These are phyloP conservation scores for Leucania comma DNA, from an alignment of 2,888 invertebrate genomes.

Conservation along the genomic window DNA sequence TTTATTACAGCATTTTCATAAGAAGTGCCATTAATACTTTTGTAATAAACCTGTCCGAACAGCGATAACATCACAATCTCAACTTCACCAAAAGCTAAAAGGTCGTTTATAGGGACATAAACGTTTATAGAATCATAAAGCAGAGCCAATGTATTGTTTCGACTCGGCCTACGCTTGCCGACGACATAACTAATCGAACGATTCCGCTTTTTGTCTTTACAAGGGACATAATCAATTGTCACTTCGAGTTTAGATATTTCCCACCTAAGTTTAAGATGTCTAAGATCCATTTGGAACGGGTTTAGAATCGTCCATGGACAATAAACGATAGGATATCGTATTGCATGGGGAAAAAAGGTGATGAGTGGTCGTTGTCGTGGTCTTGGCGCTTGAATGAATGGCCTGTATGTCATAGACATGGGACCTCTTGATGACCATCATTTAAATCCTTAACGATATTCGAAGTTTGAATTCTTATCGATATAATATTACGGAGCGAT, in stretches of 20 bases:
- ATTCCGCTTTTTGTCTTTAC: constrained; percentile 88
- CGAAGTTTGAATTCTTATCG: constrained; percentile 70
- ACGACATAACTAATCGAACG: constrained; percentile 88
- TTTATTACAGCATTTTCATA: constrained; percentile 75
- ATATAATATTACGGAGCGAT: constrained; percentile 78
- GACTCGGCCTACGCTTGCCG: constrained; percentile 84
- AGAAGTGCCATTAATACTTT: constrained; percentile 79
- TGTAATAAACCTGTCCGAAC: constrained; percentile 84
- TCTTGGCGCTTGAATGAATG: constrained; percentile 85
- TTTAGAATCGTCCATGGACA: constrained; percentile 82
- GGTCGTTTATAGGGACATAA: constrained; percentile 88
- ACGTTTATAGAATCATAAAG: constrained; percentile 90
- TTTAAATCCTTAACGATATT: constrained; percentile 78
- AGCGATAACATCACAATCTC: constrained; percentile 87
- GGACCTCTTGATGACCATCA: constrained; percentile 72
- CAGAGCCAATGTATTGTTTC: constrained; percentile 89
- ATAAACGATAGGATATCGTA: constrained; percentile 88
- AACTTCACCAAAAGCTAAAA: constrained; percentile 86
- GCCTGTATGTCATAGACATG: constrained; percentile 73
- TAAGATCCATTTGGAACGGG: constrained; percentile 86
- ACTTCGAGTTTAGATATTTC: constrained; percentile 85
- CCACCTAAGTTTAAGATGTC: constrained; percentile 82
- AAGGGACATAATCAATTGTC: constrained; percentile 88
- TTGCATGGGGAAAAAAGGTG: constrained; percentile 88
- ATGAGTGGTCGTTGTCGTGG: constrained; percentile 83